Base-by-base conservation (phyloP, 2,797 vertebrate species). In the Ambastaia sidthimunki region DNA sequence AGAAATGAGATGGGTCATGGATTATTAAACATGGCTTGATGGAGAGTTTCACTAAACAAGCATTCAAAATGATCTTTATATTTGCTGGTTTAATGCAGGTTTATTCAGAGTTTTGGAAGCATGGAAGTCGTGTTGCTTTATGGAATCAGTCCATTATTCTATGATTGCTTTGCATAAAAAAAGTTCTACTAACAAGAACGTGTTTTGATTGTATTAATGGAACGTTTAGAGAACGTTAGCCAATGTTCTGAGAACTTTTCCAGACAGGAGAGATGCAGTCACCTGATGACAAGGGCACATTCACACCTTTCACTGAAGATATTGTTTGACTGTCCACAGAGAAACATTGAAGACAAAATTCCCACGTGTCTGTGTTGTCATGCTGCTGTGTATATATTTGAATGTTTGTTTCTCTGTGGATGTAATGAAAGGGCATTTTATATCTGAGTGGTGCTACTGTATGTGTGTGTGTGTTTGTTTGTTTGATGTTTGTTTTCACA, bases 1-100 rank as follows among this genome's bases (percentile, higher is more conserved):
- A 57, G 59, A 66, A 79, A 79, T 73, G 21, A 79, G 48, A 72
- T 65, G 50, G 76, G 47, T 71, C 76, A 41, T 78, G 66, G 41
- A 60, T 82, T 69, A 68, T 71, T 19, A 68, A 68, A 80, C 69
- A 74, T 37, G 31, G 76, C 54, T 63, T 78, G 78, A 78, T 80
- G 74, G 71, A 85, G 66, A 78, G 71, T 69, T 80, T 47, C 41
- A 62, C 54, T 72, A 41, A 77, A 62, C 48, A n/a, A n/a, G 25
- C 28, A 59, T 71, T 4, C 15, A 48, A 71, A 41, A 59, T 13
- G 1, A 48, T 52, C 50, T 18, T 4, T 66, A 48, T 52, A 52
- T 52, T 52, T 50, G 15, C 60, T 72, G 48, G 28, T 71, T 69
- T 67, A 71, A 63, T 60, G 62, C 55, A 21, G 54, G 4, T 47